Conservation (phyloP, 2,113 vertebrate genomes). For the Coptodon bakossiorum region DNA sequence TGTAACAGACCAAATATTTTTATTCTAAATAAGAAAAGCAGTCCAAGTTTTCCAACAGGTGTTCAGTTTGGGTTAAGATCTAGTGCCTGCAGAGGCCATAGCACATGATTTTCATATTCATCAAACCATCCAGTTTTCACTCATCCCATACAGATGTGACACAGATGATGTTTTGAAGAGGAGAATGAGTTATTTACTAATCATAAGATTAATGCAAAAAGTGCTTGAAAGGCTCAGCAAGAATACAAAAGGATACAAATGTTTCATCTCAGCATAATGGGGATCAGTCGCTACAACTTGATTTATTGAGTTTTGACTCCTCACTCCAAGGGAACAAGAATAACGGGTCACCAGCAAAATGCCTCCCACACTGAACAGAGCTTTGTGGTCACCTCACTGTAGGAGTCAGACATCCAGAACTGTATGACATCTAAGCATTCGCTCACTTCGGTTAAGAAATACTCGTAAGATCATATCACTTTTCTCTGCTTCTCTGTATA, state of each 20-base stretch:
- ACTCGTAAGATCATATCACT: neutral
- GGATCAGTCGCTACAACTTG: neutral
- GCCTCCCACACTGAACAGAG: neutral
- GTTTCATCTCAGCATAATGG: neutral
- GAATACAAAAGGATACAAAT: neutral
- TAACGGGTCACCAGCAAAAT: neutral
- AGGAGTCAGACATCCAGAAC: neutral
- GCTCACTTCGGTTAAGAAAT: neutral
- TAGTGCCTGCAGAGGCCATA: neutral
- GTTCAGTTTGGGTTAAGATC: neutral
- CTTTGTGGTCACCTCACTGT: neutral
- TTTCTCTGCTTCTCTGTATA: neutral
- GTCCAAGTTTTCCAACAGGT: neutral
- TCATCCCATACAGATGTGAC: neutral
- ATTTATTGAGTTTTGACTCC: neutral
- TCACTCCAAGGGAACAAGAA: neutral
- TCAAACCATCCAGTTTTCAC: neutral
- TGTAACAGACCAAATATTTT: neutral
- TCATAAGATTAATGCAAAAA: neutral
- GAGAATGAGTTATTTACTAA: neutral
- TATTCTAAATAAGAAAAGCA: neutral
- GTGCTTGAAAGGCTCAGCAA: neutral
- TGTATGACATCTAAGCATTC: neutral
- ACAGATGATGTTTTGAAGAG: neutral
- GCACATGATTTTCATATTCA: neutral